These are phyloP conservation scores for Cantharis flavilabris DNA, from an alignment of 2,888 invertebrate genomes.

Conservation along the genomic window DNA sequence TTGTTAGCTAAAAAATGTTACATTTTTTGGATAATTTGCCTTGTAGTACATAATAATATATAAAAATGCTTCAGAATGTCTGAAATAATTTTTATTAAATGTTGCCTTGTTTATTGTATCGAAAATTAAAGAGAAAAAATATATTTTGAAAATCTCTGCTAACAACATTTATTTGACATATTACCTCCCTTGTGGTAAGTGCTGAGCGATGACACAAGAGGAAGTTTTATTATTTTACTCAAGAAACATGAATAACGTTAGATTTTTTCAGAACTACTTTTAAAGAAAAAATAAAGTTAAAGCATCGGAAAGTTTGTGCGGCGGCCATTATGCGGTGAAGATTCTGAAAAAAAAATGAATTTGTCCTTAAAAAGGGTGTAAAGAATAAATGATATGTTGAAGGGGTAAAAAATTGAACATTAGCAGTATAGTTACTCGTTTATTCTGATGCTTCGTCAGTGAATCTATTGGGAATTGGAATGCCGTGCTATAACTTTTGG, in stretches of 20 bases:
- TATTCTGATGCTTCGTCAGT: slow-evolving; percentile 27
- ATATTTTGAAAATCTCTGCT: slow-evolving; percentile 10
- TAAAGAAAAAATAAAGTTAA: background rate
- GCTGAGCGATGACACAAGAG: slow-evolving; percentile 18
- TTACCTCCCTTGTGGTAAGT: slow-evolving; percentile 21
- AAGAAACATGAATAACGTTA: slow-evolving; percentile 10
- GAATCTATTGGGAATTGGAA: slow-evolving; percentile 27
- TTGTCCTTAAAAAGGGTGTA: background rate
- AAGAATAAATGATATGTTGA: slow-evolving; percentile 17
- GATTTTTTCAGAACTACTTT: background rate
- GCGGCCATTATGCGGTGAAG: background rate
- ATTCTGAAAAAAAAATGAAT: background rate
- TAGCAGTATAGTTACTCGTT: slow-evolving; percentile 20
- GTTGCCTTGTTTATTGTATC: background rate
- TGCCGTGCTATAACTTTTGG: slow-evolving; percentile 26
- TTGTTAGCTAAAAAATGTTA: no score
- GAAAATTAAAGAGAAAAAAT: slow-evolving; percentile 1
- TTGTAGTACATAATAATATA: no score
- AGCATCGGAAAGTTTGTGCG: background rate
- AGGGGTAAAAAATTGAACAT: slow-evolving; percentile 16
- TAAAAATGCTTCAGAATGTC: background rate
- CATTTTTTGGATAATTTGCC: no score
- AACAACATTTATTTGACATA: slow-evolving; percentile 21
- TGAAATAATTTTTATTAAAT: background rate
- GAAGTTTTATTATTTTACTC: slow-evolving; percentile 14